Conservation (phyloP, 2,113 vertebrate genomes). For the Lepidothrix coronata region DNA sequence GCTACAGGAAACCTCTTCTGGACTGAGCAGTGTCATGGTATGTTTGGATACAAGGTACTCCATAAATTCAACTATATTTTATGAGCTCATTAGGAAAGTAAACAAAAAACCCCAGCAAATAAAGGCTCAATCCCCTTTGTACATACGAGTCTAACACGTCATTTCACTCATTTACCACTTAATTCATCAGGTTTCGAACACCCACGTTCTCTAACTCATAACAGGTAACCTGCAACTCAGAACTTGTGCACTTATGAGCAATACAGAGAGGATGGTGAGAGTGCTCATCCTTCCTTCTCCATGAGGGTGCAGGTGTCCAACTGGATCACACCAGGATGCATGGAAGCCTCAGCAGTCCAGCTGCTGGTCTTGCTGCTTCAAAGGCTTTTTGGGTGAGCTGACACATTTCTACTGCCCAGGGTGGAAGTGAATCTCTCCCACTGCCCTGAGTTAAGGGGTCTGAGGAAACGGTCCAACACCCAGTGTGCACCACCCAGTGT, state of each 20-base stretch:
- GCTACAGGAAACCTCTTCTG: background rate
- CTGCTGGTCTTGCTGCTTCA: background rate
- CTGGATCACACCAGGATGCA: background rate
- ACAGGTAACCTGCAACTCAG: background rate
- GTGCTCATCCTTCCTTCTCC: background rate
- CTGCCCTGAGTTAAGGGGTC: background rate
- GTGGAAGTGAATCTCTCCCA: background rate
- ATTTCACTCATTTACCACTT: background rate
- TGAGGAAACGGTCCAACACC: background rate
- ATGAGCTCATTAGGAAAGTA: background rate
- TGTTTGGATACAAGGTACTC: background rate
- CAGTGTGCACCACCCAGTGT: no score
- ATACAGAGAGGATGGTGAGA: background rate
- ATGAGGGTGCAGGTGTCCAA: rapidly evolving
- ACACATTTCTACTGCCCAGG: rapidly evolving
- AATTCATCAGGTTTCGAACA: background rate
- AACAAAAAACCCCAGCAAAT: background rate
- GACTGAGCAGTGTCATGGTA: background rate
- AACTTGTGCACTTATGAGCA: background rate
- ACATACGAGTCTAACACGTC: background rate
- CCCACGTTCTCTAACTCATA: background rate
- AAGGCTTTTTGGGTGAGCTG: background rate
- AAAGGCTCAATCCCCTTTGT: background rate
- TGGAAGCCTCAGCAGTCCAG: background rate
- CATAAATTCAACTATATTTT: background rate